phyloP scores from a whole-genome alignment of 2,797 vertebrate genomes.

The Glossophaga mutica region DNA sequence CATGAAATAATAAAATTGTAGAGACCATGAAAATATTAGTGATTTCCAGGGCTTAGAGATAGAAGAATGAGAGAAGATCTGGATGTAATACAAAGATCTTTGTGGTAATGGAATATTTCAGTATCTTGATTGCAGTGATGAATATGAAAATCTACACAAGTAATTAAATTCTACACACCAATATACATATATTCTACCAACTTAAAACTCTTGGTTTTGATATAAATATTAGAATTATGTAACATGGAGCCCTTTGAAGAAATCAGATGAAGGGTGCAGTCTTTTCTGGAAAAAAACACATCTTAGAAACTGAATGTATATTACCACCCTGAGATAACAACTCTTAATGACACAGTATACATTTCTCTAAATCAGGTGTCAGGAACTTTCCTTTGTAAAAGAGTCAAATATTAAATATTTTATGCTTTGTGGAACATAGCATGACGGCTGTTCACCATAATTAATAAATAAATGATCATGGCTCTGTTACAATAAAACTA shows the following conservation, averaged over 20 bases:
- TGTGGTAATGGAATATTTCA: background rate
- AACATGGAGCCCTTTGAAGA: background rate
- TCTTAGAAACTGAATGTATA: background rate
- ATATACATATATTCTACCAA: background rate
- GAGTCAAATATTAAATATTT: background rate
- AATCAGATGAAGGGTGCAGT: background rate
- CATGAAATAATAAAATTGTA: background rate
- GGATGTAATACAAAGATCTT: background rate
- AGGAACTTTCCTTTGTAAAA: background rate
- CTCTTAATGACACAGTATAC: background rate
- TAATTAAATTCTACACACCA: background rate
- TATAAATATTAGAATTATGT: background rate
- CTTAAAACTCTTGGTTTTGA: background rate
- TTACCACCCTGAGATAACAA: background rate
- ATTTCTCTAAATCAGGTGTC: background rate
- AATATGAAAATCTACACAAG: background rate
- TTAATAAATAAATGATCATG: background rate
- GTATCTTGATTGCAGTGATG: background rate
- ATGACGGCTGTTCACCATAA: background rate
- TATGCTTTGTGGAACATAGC: background rate
- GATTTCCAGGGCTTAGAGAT: background rate
- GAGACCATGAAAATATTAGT: background rate
- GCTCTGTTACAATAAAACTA: background rate
- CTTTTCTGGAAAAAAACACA: background rate
- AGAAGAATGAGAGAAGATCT: background rate